These are phyloP conservation scores for Sclerodermus sp. DNA, from an alignment of 2,888 invertebrate species.

Conservation along the genomic window DNA sequence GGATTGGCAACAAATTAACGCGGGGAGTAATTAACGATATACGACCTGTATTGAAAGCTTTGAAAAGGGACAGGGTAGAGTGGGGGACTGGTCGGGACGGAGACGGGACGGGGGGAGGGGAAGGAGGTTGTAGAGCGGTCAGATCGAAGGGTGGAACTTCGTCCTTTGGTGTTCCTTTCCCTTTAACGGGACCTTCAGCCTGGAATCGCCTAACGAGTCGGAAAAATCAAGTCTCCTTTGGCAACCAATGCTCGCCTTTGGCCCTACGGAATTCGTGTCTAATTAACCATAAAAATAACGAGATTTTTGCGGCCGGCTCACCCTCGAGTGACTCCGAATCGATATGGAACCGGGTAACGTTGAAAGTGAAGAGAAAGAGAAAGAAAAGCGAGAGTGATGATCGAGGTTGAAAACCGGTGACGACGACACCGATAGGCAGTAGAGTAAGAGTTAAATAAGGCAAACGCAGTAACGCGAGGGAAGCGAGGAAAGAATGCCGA, in stretches of 20 bases:
- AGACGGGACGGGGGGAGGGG: too few relatives aligned
- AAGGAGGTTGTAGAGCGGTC: too few relatives aligned
- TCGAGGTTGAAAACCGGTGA: not conserved
- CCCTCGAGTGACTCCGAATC: constrained; percentile 6
- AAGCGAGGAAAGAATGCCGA: not conserved
- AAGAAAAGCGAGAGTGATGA: not conserved
- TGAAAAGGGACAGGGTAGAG: too few relatives aligned
- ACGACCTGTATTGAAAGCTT: too few relatives aligned
- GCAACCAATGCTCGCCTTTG: constrained; percentile 22
- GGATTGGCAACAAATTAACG: not conserved
- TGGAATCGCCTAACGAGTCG: constrained; percentile 51
- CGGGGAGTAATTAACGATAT: not conserved
- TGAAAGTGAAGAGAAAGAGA: not conserved
- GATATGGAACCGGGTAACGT: constrained; percentile 7
- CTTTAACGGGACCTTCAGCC: constrained; percentile 25
- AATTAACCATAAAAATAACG: constrained; percentile 57
- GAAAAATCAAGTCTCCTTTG: constrained; percentile 49
- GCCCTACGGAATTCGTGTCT: constrained; percentile 34
- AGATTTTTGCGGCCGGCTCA: constrained; percentile 41
- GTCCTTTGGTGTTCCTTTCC: constrained; percentile 12
- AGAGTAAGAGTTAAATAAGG: too few relatives aligned
- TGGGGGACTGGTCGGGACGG: too few relatives aligned
- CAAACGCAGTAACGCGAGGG: too few relatives aligned
- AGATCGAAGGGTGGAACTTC: constrained; percentile 20
- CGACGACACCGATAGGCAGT: not conserved